A percentile compares a stretch with the other conserved stretches of the same genome.
These are phyloP conservation scores for Xerus rutilus DNA, from an alignment of 2,797 vertebrate genomes.

Conservation along the genomic window DNA sequence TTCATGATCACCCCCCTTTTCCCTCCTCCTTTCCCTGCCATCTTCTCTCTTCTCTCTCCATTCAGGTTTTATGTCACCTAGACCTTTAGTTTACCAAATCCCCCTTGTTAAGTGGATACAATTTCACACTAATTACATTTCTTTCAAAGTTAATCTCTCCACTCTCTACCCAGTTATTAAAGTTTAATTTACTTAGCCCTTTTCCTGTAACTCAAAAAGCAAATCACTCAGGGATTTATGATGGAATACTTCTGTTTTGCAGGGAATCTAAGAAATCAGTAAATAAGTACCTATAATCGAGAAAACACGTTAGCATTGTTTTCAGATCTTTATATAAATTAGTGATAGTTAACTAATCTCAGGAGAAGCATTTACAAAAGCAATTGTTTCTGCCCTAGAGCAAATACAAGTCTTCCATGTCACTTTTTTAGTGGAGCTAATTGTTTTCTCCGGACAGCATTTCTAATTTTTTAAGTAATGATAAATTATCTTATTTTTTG, in stretches of 20 bases:
- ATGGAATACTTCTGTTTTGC: background rate
- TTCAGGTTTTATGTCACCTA: background rate
- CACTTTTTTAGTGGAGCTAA: background rate
- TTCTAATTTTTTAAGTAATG: background rate
- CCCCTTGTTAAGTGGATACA: background rate
- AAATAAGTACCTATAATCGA: background rate
- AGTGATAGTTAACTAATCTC: background rate
- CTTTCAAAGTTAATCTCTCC: background rate
- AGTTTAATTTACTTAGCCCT: background rate
- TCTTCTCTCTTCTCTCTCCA: too few species aligned
- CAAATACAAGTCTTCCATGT: background rate
- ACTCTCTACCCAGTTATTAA: background rate
- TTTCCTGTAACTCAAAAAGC: background rate
- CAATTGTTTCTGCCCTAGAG: background rate
- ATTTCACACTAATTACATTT: background rate
- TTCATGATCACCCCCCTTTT: too few species aligned
- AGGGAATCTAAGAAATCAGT: background rate
- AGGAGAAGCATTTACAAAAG: background rate
- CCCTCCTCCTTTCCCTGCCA: too few species aligned
- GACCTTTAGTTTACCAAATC: conserved; percentile 6
- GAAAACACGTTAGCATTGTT: background rate
- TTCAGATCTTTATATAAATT: background rate
- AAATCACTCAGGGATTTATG: background rate
- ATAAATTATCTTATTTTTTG: background rate
- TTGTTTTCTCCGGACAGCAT: background rate